Conservation (phyloP, 2,797 vertebrate genomes). For the Furcifer pardalis region DNA sequence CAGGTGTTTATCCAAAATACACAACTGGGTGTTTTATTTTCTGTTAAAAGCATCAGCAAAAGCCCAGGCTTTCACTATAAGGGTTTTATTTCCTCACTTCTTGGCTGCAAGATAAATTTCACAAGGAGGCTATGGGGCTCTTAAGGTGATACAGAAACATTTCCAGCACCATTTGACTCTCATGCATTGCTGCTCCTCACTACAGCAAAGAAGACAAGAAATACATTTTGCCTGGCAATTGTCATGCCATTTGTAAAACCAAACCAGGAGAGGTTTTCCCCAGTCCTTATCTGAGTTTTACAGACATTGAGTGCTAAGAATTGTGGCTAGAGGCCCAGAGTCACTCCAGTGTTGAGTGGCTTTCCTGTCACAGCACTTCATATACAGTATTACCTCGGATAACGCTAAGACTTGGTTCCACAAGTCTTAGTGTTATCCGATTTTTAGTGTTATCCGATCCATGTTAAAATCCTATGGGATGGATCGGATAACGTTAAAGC, state of each 20-base stretch:
- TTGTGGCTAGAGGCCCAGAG: background rate
- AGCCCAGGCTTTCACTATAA: background rate
- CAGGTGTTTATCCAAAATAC: background rate
- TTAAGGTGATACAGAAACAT: slow-evolving; percentile 4
- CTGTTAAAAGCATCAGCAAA: background rate
- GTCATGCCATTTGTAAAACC: background rate
- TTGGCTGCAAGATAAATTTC: background rate
- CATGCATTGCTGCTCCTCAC: background rate
- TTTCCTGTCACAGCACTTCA: background rate
- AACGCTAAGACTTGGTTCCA: no score
- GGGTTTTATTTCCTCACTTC: background rate
- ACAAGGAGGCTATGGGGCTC: background rate
- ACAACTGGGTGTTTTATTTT: background rate
- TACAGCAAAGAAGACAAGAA: slow-evolving; percentile 11
- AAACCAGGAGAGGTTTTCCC: slow-evolving; percentile 9
- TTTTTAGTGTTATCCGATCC: no score
- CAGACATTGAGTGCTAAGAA: background rate
- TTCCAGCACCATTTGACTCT: background rate
- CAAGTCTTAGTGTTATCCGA: no score
- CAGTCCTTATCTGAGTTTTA: slow-evolving; percentile 44
- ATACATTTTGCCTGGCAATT: slow-evolving; percentile 33
- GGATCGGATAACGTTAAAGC: no score
- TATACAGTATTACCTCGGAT: no score
- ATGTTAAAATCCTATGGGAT: no score
- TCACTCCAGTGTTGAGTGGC: no score